A percentile compares a stretch with the other conserved stretches of the same genome.
Evolutionary conservation across 1,140 invertebrate genomes (phyloP).

Genomic region (Microplitis demolitor): DNA sequence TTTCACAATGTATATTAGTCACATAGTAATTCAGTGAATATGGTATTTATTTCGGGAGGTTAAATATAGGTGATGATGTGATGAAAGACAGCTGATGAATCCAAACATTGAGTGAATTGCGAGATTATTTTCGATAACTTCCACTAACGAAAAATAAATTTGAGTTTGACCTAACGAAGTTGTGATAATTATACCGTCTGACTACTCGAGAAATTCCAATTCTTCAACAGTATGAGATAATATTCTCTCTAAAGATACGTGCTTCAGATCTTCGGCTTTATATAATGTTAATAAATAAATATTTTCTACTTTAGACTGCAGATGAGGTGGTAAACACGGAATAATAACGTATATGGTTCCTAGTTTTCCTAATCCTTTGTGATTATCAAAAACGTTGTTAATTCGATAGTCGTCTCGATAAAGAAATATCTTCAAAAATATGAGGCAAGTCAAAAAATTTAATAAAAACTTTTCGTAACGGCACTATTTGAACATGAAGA

Average conservation of each 20-base stretch:
- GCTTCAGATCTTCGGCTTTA: background rate
- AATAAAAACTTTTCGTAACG: slow-evolving; percentile 11
- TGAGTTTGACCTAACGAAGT: background rate
- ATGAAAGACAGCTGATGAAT: background rate
- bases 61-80: background rate
- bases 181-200: background rate
- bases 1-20: background rate
- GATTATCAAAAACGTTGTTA: slow-evolving; percentile 1
- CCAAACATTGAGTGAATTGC: slow-evolving; percentile 1
- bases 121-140: slow-evolving; percentile 8
- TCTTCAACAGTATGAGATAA: background rate
- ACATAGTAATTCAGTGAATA: background rate
- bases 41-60: background rate
- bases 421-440: slow-evolving; percentile 1
- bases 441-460: slow-evolving; percentile 11
- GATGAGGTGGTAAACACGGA: slow-evolving; percentile 9
- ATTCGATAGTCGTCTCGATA: slow-evolving; percentile 8
- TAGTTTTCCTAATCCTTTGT: slow-evolving; percentile 8
- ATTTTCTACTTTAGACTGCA: slow-evolving; percentile 16
- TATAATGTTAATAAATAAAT: background rate
- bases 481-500: background rate
- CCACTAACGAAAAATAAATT: background rate
- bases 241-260: background rate
- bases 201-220: slow-evolving; percentile 9
- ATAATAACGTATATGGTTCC: background rate